Evolutionary conservation across 2,113 vertebrate species (phyloP), one percentile per base, ranked within the genome.

Genomic region (Mustela nigripes): DNA sequence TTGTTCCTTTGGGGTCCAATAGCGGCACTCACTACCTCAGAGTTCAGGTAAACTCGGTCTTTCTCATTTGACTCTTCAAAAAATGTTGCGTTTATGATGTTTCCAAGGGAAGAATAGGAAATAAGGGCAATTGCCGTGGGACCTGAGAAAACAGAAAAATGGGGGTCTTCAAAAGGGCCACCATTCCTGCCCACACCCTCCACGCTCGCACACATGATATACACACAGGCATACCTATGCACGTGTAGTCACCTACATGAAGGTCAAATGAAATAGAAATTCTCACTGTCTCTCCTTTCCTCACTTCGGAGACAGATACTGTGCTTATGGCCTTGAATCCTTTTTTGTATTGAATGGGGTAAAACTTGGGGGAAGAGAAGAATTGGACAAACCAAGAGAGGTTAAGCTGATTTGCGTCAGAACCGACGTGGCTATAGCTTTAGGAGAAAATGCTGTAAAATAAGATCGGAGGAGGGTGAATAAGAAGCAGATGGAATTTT

Each of bases 1-100:
- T 1, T 11, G 11, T 36, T 95, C 53, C 95, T 91, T 48, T 50
- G 2, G 33, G 97, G 83, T 82, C 82, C 33, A 33, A 92, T 18
- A 21, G 97, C 93, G 7, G 18, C 93, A 4, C 96, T 98, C 33
- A 97, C 93, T 11, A 98, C 53, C 0, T 73, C 58, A 26, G 97
- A 97, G 73, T 86, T 95, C 86, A 98, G 78, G 83, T 71, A 50
- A 15, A 97, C 3, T 3, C 0, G n/a, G 22, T 95, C 45, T 24
- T 81, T 76, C 48, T 71, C 18, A 7, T 71, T 39, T 16, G 1
- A 7, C 14, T 95, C 45, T 31, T 78, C 85, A 89, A 95, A 96
- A 58, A 96, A 95, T 1, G 36, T 89, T 65, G 65, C 97, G 21
- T 98, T 92, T 69, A 97, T 88, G 91, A 97, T 82, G 24, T 96